These are phyloP conservation scores for Heliconius ethilla DNA, from an alignment of 2,888 invertebrate species.

Conservation along the genomic window DNA sequence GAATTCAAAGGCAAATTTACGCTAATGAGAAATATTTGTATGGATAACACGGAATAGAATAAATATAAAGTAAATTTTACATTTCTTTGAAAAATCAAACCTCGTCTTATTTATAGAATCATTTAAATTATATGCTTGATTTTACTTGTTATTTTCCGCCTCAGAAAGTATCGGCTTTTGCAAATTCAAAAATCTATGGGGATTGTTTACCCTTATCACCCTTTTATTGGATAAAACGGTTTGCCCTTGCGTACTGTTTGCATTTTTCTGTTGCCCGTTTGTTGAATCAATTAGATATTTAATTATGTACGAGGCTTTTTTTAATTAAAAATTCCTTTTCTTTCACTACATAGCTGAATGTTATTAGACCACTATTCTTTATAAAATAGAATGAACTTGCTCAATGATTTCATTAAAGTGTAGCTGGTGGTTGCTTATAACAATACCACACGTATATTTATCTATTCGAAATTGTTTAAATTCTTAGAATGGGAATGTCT, in stretches of 20 bases:
- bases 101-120: neutral
- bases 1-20: neutral
- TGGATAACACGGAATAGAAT: neutral
- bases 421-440: neutral
- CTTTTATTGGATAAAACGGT: constrained; percentile 37
- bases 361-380: neutral
- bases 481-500: neutral
- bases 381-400: neutral
- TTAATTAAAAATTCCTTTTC: constrained; percentile 17
- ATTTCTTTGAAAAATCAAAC: neutral
- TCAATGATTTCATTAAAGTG: neutral
- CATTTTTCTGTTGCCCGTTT: constrained; percentile 28
- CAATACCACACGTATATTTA: neutral
- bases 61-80: neutral
- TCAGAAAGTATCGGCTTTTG: constrained; percentile 3
- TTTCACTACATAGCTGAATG: neutral
- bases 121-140: constrained; percentile 22
- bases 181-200: constrained; percentile 13
- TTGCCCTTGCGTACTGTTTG: constrained; percentile 22
- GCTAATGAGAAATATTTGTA: neutral
- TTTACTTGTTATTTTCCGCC: constrained; percentile 11
- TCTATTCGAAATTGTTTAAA: neutral
- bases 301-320: constrained; percentile 15
- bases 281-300: constrained; percentile 28
- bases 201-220: constrained; percentile 38